Evolutionary conservation across 1,140 invertebrate genomes (phyloP).

Genomic region (Brachionus manjavacas): DNA sequence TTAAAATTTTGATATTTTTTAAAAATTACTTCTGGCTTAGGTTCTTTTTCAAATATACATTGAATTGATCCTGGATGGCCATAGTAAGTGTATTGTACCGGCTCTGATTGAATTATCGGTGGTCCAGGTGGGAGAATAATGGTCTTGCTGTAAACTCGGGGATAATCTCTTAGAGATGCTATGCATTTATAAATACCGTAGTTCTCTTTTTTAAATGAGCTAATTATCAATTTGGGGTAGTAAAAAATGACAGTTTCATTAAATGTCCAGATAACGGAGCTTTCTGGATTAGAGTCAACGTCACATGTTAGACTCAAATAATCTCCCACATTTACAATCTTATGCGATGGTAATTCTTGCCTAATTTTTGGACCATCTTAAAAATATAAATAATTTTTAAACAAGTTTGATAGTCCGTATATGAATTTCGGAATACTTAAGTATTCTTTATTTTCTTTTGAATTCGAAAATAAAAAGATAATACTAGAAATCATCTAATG

Average conservation of each 20-base stretch:
- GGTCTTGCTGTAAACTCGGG: neutral
- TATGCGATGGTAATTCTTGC: conserved; percentile 24
- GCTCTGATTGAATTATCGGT: neutral
- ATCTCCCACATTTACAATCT: neutral
- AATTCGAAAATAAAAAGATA: no score
- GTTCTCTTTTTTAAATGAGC: conserved; percentile 33
- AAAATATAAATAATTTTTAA: neutral
- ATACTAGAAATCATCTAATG: no score
- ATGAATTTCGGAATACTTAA: no score
- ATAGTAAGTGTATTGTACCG: neutral
- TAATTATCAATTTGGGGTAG: conserved; percentile 30
- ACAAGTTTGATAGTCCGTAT: no score
- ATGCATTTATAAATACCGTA: conserved; percentile 39
- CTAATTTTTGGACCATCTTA: conserved; percentile 13
- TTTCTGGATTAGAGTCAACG: conserved; percentile 21
- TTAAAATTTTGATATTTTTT: neutral
- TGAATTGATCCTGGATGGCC: conserved; percentile 9
- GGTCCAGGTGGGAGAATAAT: conserved; percentile 15
- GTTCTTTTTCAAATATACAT: conserved; percentile 21
- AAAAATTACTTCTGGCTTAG: conserved; percentile 6
- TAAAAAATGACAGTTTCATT: conserved; percentile 34
- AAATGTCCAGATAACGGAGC: conserved; percentile 21
- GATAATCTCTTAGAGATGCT: conserved; percentile 24
- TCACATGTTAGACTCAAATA: neutral
- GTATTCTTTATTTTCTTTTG: no score